A percentile compares a stretch with the other conserved stretches of the same genome.
Conservation (phyloP, 2,888 invertebrate species). For the Pristionchus entomophagus region DNA sequence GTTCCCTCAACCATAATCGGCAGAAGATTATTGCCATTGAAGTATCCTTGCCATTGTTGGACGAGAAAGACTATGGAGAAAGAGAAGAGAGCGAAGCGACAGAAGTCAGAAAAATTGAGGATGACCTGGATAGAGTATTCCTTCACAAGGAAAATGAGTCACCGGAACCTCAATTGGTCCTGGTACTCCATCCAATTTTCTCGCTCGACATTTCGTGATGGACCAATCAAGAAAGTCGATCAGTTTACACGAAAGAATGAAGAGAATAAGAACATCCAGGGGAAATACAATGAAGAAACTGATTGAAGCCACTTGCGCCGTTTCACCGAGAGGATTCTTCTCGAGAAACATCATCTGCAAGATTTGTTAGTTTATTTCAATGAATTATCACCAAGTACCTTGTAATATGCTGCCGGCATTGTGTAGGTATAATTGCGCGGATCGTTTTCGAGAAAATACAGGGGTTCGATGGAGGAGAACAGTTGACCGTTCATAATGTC, state of each 20-base stretch:
- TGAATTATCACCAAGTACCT: not conserved
- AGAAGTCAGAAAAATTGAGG: not conserved
- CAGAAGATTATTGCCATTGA: not conserved
- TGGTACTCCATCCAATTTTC: not conserved
- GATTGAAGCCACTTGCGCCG: not conserved
- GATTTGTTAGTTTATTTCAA: not conserved
- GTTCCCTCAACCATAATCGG: not conserved
- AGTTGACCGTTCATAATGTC: not conserved
- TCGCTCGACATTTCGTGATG: not conserved
- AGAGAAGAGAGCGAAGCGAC: not conserved
- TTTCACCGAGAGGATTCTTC: not conserved
- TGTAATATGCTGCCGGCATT: not conserved
- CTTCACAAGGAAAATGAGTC: too few relatives aligned
- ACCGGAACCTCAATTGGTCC: not conserved
- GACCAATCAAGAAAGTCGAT: not conserved
- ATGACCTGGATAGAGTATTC: not conserved
- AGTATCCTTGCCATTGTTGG: not conserved
- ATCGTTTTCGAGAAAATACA: not conserved
- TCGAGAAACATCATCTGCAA: not conserved
- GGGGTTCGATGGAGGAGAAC: not conserved
- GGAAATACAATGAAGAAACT: not conserved
- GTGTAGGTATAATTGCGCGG: not conserved
- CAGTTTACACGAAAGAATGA: not conserved
- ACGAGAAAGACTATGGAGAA: not conserved
- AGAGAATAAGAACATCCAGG: not conserved